These are phyloP conservation scores for Pelagia noctiluca DNA, from an alignment of 30 jellyfish, hydroid and myxozoan species.

Conservation along the genomic window DNA sequence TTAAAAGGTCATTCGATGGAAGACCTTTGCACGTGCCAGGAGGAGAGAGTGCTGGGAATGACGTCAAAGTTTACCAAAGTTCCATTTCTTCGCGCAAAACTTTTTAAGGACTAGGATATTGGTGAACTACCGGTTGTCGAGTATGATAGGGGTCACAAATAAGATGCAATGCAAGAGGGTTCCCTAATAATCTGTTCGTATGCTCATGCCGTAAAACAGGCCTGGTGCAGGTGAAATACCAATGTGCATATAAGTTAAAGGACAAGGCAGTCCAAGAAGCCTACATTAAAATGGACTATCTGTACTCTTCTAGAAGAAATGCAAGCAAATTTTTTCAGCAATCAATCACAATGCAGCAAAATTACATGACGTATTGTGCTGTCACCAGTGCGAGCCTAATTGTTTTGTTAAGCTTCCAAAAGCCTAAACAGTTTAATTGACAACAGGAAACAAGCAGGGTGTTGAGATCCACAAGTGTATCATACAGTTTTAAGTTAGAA, in stretches of 20 bases:
- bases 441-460: too few relatives aligned
- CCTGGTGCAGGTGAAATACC: background rate
- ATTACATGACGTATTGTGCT: too few relatives aligned
- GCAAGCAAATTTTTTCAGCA: too few relatives aligned
- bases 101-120: background rate
- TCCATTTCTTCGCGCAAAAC: background rate
- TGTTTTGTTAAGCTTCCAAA: too few relatives aligned
- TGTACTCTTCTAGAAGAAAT: too few relatives aligned
- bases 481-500: too few relatives aligned
- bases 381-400: too few relatives aligned
- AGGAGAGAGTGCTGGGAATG: background rate
- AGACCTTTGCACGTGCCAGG: background rate
- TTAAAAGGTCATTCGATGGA: background rate
- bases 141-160: background rate
- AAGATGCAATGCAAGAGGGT: too few relatives aligned
- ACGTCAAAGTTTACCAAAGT: background rate
- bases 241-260: background rate
- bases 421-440: too few relatives aligned
- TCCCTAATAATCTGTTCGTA: background rate
- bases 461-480: too few relatives aligned
- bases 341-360: too few relatives aligned
- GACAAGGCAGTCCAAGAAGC: background rate
- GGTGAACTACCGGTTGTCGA: background rate
- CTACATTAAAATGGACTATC: constrained; percentile 4
- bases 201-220: constrained; percentile 4